These are phyloP conservation scores for Euwallacea fornicatus DNA, from an alignment of 1,140 invertebrate genomes.

Conservation along the genomic window DNA sequence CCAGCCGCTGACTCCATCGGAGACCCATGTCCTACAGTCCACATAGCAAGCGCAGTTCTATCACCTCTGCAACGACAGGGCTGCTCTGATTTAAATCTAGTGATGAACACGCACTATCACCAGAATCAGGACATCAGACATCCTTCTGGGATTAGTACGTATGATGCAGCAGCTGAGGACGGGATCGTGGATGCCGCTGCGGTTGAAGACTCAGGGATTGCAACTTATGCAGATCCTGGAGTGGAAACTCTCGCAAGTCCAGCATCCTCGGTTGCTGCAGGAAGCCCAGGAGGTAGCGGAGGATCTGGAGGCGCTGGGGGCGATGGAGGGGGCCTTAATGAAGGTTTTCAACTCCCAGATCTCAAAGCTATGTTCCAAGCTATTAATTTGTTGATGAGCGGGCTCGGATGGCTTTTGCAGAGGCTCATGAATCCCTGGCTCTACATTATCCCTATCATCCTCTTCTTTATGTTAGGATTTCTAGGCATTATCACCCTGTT, in stretches of 20 bases:
- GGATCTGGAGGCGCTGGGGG: slow-evolving; percentile 52
- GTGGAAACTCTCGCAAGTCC: slow-evolving; percentile 12
- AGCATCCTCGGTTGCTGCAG: slow-evolving; percentile 21
- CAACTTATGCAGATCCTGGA: slow-evolving; percentile 21
- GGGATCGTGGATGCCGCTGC: slow-evolving; percentile 19
- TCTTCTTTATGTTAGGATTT: slow-evolving; percentile 47
- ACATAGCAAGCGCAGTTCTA: slow-evolving; percentile 45
- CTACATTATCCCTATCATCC: slow-evolving; percentile 44
- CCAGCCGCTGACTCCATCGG: slow-evolving; percentile 32
- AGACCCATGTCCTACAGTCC: slow-evolving; percentile 45
- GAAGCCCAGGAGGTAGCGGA: slow-evolving; percentile 9
- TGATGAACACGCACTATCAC: slow-evolving; percentile 50
- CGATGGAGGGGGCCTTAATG: slow-evolving; percentile 52
- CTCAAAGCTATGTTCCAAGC: slow-evolving; percentile 47
- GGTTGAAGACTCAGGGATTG: slow-evolving; percentile 20
- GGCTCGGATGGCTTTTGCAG: slow-evolving; percentile 37
- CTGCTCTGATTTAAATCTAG: slow-evolving; percentile 51
- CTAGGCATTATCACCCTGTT: slow-evolving; percentile 45
- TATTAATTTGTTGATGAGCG: slow-evolving; percentile 41
- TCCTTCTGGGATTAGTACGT: slow-evolving; percentile 39
- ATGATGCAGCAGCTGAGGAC: slow-evolving; percentile 32
- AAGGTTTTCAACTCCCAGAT: slow-evolving; percentile 44
- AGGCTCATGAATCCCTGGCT: slow-evolving; percentile 47
- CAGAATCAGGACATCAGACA: slow-evolving; percentile 43
- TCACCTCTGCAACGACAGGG: slow-evolving; percentile 43